A percentile compares a stretch with the other conserved stretches of the same genome.
These are phyloP conservation scores for Heteropelma amictum DNA, from an alignment of 2,888 invertebrate genomes.

Conservation along the genomic window DNA sequence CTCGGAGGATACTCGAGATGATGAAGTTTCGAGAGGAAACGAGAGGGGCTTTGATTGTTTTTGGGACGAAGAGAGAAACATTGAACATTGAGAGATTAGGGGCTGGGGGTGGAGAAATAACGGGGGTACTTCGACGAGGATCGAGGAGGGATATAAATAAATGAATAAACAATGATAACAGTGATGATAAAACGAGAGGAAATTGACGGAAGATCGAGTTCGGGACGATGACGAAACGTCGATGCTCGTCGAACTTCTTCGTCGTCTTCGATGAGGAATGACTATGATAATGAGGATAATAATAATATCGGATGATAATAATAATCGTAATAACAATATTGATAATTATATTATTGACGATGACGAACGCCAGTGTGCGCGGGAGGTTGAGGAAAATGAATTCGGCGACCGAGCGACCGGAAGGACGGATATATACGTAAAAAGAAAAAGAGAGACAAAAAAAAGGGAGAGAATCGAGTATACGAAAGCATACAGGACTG, in stretches of 20 bases:
- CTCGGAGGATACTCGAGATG: too few species aligned
- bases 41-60: too few species aligned
- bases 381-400: slow-evolving; percentile 11
- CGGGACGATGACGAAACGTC: slow-evolving; percentile 14
- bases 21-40: too few species aligned
- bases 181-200: not conserved
- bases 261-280: slow-evolving; percentile 10
- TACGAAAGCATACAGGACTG: slow-evolving; percentile 66
- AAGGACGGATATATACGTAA: slow-evolving; percentile 55
- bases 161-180: too few species aligned
- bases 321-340: slow-evolving; percentile 14
- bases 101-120: not conserved
- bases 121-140: slow-evolving; percentile 1
- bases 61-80: too few species aligned
- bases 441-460: too few species aligned
- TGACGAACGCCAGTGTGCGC: slow-evolving; percentile 12
- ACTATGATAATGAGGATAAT: slow-evolving; percentile 6
- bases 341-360: slow-evolving; percentile 10
- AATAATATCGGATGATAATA: slow-evolving; percentile 29
- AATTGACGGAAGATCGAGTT: slow-evolving; percentile 14
- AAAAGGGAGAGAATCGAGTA: slow-evolving; percentile 62
- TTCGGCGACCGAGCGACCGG: not conserved
- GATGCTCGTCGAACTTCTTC: too few species aligned
- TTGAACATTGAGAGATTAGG: too few species aligned
- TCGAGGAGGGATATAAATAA: not conserved